Evolutionary conservation across 2,113 vertebrate genomes (phyloP).

Genomic region (Ailurus styani): DNA sequence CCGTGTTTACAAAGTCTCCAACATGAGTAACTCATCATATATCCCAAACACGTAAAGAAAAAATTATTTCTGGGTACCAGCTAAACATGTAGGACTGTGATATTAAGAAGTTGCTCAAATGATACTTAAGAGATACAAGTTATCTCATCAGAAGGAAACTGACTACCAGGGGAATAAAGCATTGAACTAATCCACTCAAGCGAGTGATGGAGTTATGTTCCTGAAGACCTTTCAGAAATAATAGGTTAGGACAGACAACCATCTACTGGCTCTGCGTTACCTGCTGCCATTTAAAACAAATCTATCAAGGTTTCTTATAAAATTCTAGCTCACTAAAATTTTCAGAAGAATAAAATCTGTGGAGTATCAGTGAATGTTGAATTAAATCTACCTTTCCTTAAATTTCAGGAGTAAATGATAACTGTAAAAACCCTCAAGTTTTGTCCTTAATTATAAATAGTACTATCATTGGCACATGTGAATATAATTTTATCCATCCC

Average conservation of each 20-base stretch:
- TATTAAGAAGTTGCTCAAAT: neutral
- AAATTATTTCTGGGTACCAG: neutral
- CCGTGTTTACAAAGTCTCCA: neutral
- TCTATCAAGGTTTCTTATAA: neutral
- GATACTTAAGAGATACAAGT: neutral
- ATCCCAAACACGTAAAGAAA: neutral
- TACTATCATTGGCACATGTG: neutral
- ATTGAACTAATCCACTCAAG: neutral
- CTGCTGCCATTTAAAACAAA: neutral
- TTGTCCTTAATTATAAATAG: neutral
- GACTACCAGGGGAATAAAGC: neutral
- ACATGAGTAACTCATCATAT: neutral
- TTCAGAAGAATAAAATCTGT: neutral
- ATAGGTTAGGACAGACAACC: neutral
- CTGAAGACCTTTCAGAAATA: neutral
- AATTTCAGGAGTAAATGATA: neutral
- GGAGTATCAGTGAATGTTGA: neutral
- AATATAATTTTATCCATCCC: neutral
- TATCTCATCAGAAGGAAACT: neutral
- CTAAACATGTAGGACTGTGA: neutral
- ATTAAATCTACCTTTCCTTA: neutral
- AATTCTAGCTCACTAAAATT: neutral
- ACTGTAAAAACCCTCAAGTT: neutral
- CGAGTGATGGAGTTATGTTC: neutral
- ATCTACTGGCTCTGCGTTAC: neutral